These are phyloP conservation scores for Eueremaeus valkanovi DNA, from an alignment of 2,888 invertebrate species.

Conservation along the genomic window DNA sequence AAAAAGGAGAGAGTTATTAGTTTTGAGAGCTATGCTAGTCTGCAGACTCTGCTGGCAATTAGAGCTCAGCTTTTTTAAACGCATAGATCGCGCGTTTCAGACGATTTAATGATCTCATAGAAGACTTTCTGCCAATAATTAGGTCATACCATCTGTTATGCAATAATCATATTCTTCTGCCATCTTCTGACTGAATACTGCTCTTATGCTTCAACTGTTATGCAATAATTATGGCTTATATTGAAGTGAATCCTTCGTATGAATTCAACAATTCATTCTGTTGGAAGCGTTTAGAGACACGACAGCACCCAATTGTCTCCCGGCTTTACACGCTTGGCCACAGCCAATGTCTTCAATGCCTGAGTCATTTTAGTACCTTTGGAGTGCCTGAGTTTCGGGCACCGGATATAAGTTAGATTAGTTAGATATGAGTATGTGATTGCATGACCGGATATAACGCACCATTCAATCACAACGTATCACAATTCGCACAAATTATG, in stretches of 20 bases:
- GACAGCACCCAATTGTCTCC: neutral
- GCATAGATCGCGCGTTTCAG: slow-evolving; percentile 19
- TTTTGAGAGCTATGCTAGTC: neutral
- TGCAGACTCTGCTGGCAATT: neutral
- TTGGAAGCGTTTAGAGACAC: neutral
- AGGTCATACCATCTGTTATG: slow-evolving; percentile 18
- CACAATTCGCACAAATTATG: neutral
- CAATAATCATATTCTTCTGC: neutral
- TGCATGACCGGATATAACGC: slow-evolving; percentile 33
- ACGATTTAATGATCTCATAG: slow-evolving; percentile 15
- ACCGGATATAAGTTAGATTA: slow-evolving; percentile 32
- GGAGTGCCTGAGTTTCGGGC: neutral
- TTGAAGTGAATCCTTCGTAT: neutral
- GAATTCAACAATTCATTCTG: neutral
- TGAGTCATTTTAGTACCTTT: too few species aligned
- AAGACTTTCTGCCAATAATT: neutral
- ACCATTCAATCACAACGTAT: neutral
- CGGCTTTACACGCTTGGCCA: slow-evolving; percentile 22
- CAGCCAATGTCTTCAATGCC: slow-evolving; percentile 18
- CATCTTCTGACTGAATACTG: slow-evolving; percentile 2
- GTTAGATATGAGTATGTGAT: neutral
- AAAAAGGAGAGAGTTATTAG: too few species aligned
- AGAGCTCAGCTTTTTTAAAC: neutral
- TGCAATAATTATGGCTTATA: neutral
- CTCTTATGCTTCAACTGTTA: neutral